These are phyloP conservation scores for Philhelius pedissequus DNA, from an alignment of 2,888 invertebrate genomes.

Conservation along the genomic window DNA sequence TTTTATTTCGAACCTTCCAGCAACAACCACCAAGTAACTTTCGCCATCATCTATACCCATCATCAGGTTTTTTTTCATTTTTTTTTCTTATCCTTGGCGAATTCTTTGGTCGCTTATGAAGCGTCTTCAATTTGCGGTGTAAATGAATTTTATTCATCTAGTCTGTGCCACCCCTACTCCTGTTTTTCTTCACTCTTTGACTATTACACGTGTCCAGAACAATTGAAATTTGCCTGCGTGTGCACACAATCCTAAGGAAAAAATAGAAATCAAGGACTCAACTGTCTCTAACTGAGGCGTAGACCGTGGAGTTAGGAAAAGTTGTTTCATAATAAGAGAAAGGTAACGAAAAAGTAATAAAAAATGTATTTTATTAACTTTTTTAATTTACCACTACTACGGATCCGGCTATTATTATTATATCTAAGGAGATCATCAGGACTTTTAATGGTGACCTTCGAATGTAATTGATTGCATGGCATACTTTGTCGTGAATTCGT, in stretches of 20 bases:
- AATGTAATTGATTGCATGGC: constrained; percentile 64
- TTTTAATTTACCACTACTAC: constrained; percentile 50
- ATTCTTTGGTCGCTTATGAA: constrained; percentile 46
- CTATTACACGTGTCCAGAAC: constrained; percentile 30
- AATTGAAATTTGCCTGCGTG: constrained; percentile 67
- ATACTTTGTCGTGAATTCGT: neutral
- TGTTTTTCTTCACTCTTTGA: neutral
- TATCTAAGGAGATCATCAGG: constrained; percentile 36
- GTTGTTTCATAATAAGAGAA: neutral
- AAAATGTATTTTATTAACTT: constrained; percentile 61
- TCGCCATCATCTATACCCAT: neutral
- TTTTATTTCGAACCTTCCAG: constrained; percentile 35
- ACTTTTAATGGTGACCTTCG: constrained; percentile 52
- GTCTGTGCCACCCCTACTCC: constrained; percentile 22
- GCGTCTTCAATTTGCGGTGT: constrained; percentile 61
- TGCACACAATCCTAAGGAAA: constrained; percentile 42
- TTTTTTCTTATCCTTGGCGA: neutral
- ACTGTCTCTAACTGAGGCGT: neutral
- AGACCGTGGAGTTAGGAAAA: neutral
- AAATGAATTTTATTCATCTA: constrained; percentile 64
- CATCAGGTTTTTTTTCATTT: neutral
- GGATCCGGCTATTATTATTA: constrained; percentile 42
- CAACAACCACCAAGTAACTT: neutral
- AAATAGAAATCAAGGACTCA: constrained; percentile 23
- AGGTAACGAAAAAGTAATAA: constrained; percentile 37